phyloP scores from a whole-genome alignment of 2,797 vertebrate genomes.

The Darevskia nairensis region DNA sequence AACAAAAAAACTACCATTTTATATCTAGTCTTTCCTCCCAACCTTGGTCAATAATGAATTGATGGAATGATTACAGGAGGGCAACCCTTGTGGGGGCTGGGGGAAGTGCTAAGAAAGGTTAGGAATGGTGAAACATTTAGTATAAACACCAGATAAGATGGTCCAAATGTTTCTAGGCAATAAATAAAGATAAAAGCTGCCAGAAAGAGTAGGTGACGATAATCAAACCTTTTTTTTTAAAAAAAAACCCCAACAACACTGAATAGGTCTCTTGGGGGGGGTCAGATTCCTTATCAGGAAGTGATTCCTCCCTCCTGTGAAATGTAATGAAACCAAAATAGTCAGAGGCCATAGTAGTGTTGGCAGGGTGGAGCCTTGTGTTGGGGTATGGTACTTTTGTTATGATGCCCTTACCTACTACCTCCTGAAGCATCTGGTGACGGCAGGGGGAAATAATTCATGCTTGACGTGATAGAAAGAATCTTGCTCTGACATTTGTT shows the following conservation, averaged over 20 bases:
- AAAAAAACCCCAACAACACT: conserved; percentile 56
- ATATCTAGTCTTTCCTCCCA: background rate
- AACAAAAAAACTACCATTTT: background rate
- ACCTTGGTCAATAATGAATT: conserved; percentile 14
- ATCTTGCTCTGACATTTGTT: conserved; percentile 53
- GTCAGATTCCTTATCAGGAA: conserved; percentile 78
- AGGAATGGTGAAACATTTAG: conserved; percentile 36
- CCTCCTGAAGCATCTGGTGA: conserved; percentile 47
- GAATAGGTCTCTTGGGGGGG: conserved; percentile 68
- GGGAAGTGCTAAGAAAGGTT: conserved; percentile 43
- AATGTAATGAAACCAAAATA: conserved; percentile 74
- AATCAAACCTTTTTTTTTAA: conserved; percentile 78
- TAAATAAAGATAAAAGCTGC: conserved; percentile 71
- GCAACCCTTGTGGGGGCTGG: conserved; percentile 19
- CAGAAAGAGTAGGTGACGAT: conserved; percentile 75
- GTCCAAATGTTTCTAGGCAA: conserved; percentile 58
- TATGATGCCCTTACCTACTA: conserved; percentile 44
- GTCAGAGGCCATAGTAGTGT: conserved; percentile 30
- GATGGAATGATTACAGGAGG: conserved; percentile 70
- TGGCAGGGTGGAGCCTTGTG: background rate
- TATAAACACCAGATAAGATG: conserved; percentile 42
- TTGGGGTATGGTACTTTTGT: conserved; percentile 54
- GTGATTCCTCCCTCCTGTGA: conserved; percentile 75
- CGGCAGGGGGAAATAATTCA: conserved; percentile 21
- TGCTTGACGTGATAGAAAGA: conserved; percentile 31